These are phyloP conservation scores for Dipodomys merriami DNA, from an alignment of 2,113 vertebrate genomes.

Conservation along the genomic window DNA sequence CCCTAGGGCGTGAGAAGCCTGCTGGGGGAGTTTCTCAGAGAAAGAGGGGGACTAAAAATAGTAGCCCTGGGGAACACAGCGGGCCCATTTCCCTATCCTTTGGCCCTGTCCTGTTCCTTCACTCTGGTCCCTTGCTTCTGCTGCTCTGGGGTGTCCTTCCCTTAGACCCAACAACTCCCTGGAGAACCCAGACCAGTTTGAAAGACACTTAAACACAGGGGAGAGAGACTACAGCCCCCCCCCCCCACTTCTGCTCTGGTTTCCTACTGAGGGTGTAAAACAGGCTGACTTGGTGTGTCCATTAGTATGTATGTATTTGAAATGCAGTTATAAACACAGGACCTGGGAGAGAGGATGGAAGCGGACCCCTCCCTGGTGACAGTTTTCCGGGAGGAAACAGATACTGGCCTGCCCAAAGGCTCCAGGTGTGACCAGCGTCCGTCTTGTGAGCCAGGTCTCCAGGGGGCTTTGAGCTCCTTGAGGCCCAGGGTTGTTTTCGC, in stretches of 20 bases:
- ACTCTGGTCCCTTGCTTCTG: conserved; percentile 1
- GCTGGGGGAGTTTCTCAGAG: conserved; percentile 80
- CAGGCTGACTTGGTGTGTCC: not conserved
- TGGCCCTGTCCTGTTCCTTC: not conserved
- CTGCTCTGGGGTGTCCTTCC: not conserved
- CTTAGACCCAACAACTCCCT: not conserved
- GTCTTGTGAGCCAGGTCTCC: not conserved
- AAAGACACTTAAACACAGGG: not conserved
- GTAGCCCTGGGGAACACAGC: conserved; percentile 68
- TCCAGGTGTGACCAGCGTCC: not conserved
- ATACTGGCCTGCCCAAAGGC: not conserved
- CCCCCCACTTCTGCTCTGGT: not conserved
- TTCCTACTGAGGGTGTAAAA: not conserved
- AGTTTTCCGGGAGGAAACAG: not conserved
- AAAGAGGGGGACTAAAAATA: conserved; percentile 82
- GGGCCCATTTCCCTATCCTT: not conserved
- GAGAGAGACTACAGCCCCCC: not conserved
- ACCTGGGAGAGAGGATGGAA: not conserved
- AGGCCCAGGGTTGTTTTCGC: conserved; percentile 50
- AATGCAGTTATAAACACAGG: not conserved
- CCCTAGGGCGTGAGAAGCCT: conserved; percentile 82
- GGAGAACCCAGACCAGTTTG: too few species aligned
- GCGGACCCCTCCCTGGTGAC: too few species aligned
- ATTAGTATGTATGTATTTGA: not conserved
- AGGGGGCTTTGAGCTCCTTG: conserved; percentile 53